Evolutionary conservation across 2,797 vertebrate species (phyloP).

Genomic region (Cirrhinus mrigala): DNA sequence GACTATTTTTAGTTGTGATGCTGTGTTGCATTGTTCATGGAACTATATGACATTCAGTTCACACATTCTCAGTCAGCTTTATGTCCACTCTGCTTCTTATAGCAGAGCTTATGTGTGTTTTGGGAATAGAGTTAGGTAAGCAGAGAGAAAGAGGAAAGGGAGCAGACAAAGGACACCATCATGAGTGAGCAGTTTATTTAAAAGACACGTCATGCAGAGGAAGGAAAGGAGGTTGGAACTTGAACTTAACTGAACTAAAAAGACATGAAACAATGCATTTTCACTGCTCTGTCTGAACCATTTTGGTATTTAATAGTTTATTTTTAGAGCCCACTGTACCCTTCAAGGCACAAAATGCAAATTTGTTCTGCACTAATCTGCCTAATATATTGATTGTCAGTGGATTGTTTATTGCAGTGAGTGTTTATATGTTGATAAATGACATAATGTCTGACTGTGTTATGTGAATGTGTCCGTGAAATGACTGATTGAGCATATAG

Average conservation of each 20-base stretch:
- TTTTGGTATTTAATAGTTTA: not conserved
- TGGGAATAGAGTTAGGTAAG: not conserved
- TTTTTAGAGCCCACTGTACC: not conserved
- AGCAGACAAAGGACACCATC: constrained; percentile 13
- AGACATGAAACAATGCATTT: not conserved
- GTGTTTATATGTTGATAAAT: not conserved
- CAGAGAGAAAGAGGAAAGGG: not conserved
- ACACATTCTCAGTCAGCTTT: constrained; percentile 21
- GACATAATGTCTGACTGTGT: constrained; percentile 10
- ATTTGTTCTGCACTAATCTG: not conserved
- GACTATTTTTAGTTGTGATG: not conserved
- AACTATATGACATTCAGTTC: not conserved
- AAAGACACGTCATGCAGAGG: not conserved
- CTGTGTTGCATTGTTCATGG: not conserved
- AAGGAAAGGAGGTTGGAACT: not conserved
- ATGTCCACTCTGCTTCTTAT: constrained; percentile 3
- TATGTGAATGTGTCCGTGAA: not conserved
- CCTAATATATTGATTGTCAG: not conserved
- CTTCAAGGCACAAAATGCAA: not conserved
- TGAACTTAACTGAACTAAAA: not conserved
- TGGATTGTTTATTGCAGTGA: not conserved
- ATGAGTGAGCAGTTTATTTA: constrained; percentile 18
- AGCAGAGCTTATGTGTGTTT: not conserved
- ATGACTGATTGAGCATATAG: constrained; percentile 2
- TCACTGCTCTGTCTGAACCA: not conserved